These are phyloP conservation scores for Cossypha polioptera DNA, from an alignment of 2,797 vertebrate species.

Conservation along the genomic window DNA sequence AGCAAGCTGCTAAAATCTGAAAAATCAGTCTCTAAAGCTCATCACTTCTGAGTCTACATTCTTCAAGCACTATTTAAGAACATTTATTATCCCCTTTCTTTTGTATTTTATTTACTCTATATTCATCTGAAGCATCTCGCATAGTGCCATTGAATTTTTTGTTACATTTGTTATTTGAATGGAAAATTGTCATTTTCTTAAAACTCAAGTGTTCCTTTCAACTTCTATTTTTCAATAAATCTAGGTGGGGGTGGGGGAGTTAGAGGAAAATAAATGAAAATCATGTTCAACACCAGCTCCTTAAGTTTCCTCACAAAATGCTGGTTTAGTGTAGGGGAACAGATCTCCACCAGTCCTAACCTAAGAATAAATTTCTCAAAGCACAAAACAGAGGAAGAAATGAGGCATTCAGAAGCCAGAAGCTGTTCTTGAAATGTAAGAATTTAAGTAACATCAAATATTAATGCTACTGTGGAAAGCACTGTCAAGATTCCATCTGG, in stretches of 20 bases:
- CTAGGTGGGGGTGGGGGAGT: rapidly evolving
- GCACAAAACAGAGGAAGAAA: not conserved
- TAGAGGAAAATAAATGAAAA: not conserved
- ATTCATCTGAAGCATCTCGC: not conserved
- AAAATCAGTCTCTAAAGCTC: not conserved
- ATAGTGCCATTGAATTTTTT: not conserved
- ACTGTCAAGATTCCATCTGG: not conserved
- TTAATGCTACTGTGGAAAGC: not conserved
- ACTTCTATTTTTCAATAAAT: not conserved
- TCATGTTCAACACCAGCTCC: not conserved
- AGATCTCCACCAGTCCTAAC: not conserved
- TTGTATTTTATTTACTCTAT: not conserved
- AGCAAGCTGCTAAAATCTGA: constrained; percentile 18
- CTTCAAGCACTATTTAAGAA: not conserved
- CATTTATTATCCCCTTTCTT: not conserved
- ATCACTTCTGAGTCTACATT: not conserved
- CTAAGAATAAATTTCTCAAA: not conserved
- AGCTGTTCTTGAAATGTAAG: not conserved
- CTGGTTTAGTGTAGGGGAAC: not conserved
- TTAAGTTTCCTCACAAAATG: not conserved
- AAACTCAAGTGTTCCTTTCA: not conserved
- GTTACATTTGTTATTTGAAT: not conserved
- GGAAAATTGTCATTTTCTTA: not conserved
- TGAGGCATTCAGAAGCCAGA: not conserved
- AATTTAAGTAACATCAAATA: constrained; percentile 37